Base-by-base conservation (phyloP, 2,888 invertebrate genomes). In the Gari tellinella region DNA sequence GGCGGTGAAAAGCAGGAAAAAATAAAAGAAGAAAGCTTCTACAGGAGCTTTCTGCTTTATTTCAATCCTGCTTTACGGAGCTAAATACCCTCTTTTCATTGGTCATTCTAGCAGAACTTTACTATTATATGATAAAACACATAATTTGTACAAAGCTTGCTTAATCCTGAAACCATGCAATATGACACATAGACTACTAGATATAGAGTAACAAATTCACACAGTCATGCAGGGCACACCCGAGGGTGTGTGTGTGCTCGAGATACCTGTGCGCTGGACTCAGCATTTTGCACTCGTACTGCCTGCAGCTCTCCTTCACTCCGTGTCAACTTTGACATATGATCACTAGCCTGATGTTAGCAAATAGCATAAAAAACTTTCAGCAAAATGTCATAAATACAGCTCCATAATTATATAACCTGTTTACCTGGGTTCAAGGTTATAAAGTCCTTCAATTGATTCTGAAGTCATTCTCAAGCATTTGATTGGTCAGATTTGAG, bases 301-400 rank as follows among this genome's bases (percentile, higher is more conserved):
- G 85, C 69, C 68, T 86, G 80, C 37, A 89, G 53, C 65, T 90
- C 89, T 46, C 80, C 81, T 49, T 90, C 88, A 64, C 85, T 60
- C 55, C 83, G 80, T 26, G 82, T 66, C 56, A 82, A 52, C 76
- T 86, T 85, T 40, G 80, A 75, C 53, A 83, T 81, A 60, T 81
- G 72, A 45, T 65, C 57, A 62, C 66, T 85, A 25, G 82, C 82
- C 87, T 87, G 73, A 37, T 15, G 60, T 48, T 10, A 49, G 46
- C 60, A 60, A 49, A 60, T 19, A 45, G 31, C 45, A 57, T 26
- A 57, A 23, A 41, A 10, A 57, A 21, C 31, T 31, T 31, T n/a
- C n/a, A n/a, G n/a, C n/a, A n/a, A n/a, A n/a, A n/a, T n/a, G n/a
- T n/a, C n/a, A n/a, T n/a, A n/a, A n/a, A n/a, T n/a, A n/a, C n/a